phyloP scores from a whole-genome alignment of 2,113 vertebrate species.

The Rissa tridactyla region DNA sequence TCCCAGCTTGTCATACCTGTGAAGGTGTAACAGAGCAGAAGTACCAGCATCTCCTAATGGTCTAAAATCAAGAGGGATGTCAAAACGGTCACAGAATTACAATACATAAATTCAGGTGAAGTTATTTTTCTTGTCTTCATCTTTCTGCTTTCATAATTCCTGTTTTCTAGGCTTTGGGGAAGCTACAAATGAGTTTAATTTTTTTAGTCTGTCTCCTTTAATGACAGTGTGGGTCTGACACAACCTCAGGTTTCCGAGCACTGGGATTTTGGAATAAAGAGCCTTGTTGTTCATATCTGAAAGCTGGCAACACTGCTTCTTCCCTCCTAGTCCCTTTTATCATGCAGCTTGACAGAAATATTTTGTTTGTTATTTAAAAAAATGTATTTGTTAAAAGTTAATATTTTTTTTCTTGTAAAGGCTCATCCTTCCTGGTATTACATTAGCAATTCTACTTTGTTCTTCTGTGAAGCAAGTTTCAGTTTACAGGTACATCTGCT shows the following conservation, averaged over 20 bases:
- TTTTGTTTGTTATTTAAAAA: slow-evolving; percentile 40
- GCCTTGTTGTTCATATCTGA: not conserved
- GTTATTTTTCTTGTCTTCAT: not conserved
- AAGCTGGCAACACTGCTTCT: not conserved
- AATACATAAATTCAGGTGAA: not conserved
- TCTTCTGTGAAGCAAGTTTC: slow-evolving; percentile 44
- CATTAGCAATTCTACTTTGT: slow-evolving; percentile 57
- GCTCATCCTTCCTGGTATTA: slow-evolving; percentile 32
- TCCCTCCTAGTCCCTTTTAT: not conserved
- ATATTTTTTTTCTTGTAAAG: slow-evolving; percentile 28
- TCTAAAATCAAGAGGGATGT: not conserved
- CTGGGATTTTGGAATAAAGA: not conserved
- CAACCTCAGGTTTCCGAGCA: not conserved
- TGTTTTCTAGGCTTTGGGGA: not conserved
- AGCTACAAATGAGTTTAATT: not conserved
- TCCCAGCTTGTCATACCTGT: not conserved
- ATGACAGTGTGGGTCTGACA: not conserved
- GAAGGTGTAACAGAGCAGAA: not conserved
- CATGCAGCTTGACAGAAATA: not conserved
- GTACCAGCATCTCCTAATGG: not conserved
- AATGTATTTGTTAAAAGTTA: slow-evolving; percentile 51
- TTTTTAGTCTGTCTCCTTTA: not conserved
- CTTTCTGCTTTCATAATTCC: not conserved
- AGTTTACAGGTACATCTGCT: slow-evolving; percentile 67
- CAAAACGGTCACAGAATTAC: not conserved